Evolutionary conservation across 2,797 vertebrate genomes (phyloP).

Genomic region (Sebastes oblongus): DNA sequence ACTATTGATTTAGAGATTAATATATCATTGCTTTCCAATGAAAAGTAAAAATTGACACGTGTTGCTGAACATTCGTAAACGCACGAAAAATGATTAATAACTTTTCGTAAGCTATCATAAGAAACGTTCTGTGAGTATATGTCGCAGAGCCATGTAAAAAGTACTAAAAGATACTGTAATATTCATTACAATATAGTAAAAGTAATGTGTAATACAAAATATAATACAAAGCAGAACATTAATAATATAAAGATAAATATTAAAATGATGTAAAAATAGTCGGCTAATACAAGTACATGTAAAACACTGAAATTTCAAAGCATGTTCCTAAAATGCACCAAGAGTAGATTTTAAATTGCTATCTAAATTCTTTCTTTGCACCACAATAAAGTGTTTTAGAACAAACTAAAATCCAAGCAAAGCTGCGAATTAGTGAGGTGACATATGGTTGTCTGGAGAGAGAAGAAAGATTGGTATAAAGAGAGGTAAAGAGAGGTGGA

Average conservation of each 20-base stretch:
- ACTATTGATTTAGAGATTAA: neutral
- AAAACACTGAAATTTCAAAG: neutral
- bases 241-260: neutral
- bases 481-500: slow-evolving; percentile 14
- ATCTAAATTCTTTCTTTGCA: neutral
- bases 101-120: too few species aligned
- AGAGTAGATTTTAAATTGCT: neutral
- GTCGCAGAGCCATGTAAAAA: neutral
- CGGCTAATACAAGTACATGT: neutral
- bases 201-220: neutral
- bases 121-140: accelerated
- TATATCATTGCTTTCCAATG: neutral
- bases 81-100: too few species aligned
- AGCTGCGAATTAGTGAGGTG: slow-evolving; percentile 4
- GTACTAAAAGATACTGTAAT: neutral
- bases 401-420: neutral
- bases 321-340: neutral
- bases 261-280: neutral
- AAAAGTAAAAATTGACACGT: neutral
- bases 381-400: neutral
- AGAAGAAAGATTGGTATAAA: neutral
- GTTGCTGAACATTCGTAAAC: too few species aligned
- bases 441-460: neutral
- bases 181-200: neutral
- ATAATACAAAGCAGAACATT: neutral